Conservation (phyloP, 2,113 vertebrate species). For the Vireo altiloquus region DNA sequence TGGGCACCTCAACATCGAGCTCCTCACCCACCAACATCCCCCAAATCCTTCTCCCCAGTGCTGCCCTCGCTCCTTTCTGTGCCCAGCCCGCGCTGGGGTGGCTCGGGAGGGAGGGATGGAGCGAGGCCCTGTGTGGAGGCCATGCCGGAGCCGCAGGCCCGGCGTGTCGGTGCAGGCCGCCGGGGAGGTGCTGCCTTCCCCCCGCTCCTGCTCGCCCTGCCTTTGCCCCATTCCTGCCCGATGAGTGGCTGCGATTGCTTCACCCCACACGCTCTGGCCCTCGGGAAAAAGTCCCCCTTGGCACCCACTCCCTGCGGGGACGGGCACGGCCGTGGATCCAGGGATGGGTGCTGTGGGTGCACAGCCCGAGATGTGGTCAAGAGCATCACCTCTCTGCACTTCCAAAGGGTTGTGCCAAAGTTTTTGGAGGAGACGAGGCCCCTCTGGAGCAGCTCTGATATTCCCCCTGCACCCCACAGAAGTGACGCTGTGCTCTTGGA, state of each 20-base stretch:
- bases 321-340: fast-evolving
- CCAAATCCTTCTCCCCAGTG: not conserved
- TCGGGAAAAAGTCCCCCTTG: not conserved
- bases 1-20: fast-evolving
- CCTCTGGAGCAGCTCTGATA: not conserved
- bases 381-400: fast-evolving
- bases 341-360: fast-evolving
- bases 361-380: fast-evolving
- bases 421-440: not conserved
- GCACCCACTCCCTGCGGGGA: not conserved
- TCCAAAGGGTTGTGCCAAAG: not conserved
- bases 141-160: not conserved
- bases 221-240: not conserved
- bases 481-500: not conserved
- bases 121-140: not conserved
- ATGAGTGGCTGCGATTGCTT: not conserved
- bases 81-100: not conserved
- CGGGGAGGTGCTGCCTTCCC: not conserved
- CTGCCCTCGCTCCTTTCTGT: fast-evolving
- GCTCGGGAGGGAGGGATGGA: fast-evolving
- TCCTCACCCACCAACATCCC: not conserved
- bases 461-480: not conserved
- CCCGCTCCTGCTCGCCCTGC: fast-evolving
- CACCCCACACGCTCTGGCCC: not conserved
- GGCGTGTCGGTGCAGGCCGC: not conserved